Conservation (phyloP, 2,797 vertebrate species). For the Pseudopleuronectes americanus region DNA sequence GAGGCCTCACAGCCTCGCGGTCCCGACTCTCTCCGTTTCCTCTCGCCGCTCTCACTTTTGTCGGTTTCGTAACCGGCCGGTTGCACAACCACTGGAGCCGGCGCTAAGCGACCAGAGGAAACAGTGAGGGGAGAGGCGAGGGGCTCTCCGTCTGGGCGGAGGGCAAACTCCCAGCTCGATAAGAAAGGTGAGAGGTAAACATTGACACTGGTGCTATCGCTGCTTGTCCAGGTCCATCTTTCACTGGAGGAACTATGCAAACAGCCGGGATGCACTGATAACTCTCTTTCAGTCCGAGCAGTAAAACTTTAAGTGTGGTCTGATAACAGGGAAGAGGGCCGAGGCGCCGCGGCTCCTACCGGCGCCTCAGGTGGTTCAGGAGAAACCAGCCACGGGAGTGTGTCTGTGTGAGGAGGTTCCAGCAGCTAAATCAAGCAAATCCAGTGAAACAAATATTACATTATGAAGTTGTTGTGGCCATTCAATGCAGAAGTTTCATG, state of each 20-base stretch:
- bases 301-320: slow-evolving; percentile 53
- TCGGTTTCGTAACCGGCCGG: slow-evolving; percentile 8
- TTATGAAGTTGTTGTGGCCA: no score
- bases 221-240: slow-evolving; percentile 73
- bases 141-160: slow-evolving; percentile 58
- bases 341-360: slow-evolving; percentile 22
- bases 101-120: slow-evolving; percentile 19
- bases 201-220: slow-evolving; percentile 72
- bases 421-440: no score
- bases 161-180: slow-evolving; percentile 71
- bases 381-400: background rate
- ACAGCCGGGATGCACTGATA: slow-evolving; percentile 67
- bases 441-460: no score
- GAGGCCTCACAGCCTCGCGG: slow-evolving; percentile 13
- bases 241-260: slow-evolving; percentile 71
- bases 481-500: no score
- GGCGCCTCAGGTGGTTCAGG: background rate
- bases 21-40: background rate
- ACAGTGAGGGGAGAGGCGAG: slow-evolving; percentile 32
- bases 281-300: slow-evolving; percentile 63
- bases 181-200: slow-evolving; percentile 80
- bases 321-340: slow-evolving; percentile 45
- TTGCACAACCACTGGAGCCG: slow-evolving; percentile 46
- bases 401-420: no score
- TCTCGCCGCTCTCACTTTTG: slow-evolving; percentile 24